These are phyloP conservation scores for Nesidiocoris tenuis DNA, from an alignment of 2,888 invertebrate genomes.

Conservation along the genomic window DNA sequence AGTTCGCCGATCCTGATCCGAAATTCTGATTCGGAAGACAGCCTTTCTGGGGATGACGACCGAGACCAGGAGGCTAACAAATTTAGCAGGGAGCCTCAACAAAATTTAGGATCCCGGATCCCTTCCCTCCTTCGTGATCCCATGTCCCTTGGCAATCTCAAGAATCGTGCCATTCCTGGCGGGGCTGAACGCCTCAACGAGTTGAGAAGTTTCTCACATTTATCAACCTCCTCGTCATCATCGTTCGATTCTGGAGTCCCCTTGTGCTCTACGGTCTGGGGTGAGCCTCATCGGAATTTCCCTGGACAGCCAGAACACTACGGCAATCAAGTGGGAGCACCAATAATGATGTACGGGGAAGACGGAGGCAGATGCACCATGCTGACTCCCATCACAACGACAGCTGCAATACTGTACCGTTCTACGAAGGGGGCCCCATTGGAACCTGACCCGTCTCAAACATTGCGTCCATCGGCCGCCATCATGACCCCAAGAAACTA, in stretches of 20 bases:
- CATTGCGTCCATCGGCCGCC: neutral
- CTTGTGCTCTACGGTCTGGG: no score
- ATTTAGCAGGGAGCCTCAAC: neutral
- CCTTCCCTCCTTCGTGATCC: no score
- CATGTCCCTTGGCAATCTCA: no score
- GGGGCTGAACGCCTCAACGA: neutral
- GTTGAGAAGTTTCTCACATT: neutral
- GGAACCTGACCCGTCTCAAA: neutral
- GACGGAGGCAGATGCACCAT: neutral
- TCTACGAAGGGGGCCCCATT: neutral
- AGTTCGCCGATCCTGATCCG: neutral
- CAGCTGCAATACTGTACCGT: neutral
- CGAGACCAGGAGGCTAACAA: neutral
- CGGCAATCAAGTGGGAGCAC: no score
- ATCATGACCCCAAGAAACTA: neutral
- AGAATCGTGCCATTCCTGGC: neutral
- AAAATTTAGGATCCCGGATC: no score
- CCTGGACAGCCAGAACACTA: no score
- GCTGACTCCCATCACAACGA: neutral
- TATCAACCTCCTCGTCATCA: neutral
- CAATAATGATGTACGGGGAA: neutral
- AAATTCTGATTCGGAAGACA: neutral
- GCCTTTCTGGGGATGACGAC: neutral
- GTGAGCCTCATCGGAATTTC: no score
- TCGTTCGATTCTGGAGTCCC: no score